Base-by-base conservation (phyloP, 1,140 invertebrate species). In the Heterodera schachtii region DNA sequence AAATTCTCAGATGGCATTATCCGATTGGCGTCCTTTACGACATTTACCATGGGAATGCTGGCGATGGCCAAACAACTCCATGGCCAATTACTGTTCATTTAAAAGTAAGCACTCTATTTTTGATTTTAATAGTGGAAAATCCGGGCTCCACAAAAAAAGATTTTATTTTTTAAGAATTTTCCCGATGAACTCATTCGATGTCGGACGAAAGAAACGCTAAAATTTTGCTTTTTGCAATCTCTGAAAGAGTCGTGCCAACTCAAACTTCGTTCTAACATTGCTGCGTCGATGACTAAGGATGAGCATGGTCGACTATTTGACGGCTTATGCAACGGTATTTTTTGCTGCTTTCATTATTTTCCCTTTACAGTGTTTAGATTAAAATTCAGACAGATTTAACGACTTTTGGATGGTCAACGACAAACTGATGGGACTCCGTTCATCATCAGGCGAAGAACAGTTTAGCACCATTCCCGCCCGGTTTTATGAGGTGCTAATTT, bases 331-430 rank as follows among this genome's bases (percentile, higher is more conserved):
- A 97, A 98, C 92, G 95, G 94, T 95, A 31, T 31, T 92, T 88
- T 64, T 75, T 75, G 3, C 41, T 52, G 57, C 52, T 73, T 49
- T 67, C 1, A 47, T 31, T 41, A n/a, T 49, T 82, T n/a, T 69
- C 6, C 73, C 78, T 4, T 31, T 21, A 82, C 21, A 66, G 47
- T 64, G 11, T 64, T 19, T 46, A 31, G 31, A 31, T 73, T 16
- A 3, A 79, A 80, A 91, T 92, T 80, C 90, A 95, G 95, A 98
- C 90, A 98, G 97, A 92, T 99, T 98, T 92, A 96, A 99, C 91
- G 96, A 98, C 90, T 99, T 99, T 91, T 98, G 97, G 97, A 93
- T 95, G 7, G 94, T 98, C 13, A 98, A 98, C 90, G 93, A 95
- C 85, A 94, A 95, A 89, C 91, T 99, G 73, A 98, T 98, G 96